phyloP scores from a whole-genome alignment of 2,113 vertebrate genomes.

The Triplophysa rosa region DNA sequence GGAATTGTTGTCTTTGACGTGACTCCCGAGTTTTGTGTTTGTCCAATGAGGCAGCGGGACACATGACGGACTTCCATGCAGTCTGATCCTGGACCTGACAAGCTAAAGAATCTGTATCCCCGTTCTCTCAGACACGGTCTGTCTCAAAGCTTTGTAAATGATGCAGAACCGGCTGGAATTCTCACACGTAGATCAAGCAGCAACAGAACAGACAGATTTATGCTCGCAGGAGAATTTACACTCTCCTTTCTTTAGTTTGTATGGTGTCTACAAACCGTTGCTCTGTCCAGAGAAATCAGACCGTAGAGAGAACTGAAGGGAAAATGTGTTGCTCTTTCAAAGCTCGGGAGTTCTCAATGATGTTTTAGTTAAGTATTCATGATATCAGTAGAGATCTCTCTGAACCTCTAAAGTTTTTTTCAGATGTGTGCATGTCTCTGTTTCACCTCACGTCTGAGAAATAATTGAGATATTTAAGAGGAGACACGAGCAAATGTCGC shows the following conservation, averaged over 20 bases:
- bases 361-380: too few relatives aligned
- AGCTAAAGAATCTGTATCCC: constrained; percentile 31
- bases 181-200: constrained; percentile 8
- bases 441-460: too few relatives aligned
- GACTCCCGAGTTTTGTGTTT: constrained; percentile 48
- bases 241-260: neutral
- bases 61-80: constrained; percentile 38
- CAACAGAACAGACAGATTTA: constrained; percentile 12
- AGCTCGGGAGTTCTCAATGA: too few relatives aligned
- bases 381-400: too few relatives aligned
- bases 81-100: constrained; percentile 15
- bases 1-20: constrained; percentile 54
- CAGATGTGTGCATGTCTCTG: too few relatives aligned
- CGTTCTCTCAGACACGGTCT: neutral
- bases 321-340: too few relatives aligned
- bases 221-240: neutral
- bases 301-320: too few relatives aligned
- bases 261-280: neutral
- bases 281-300: neutral
- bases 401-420: too few relatives aligned
- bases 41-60: constrained; percentile 48
- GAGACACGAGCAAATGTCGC: too few relatives aligned
- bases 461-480: too few relatives aligned
- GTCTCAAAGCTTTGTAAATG: constrained; percentile 12
- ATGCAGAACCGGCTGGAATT: constrained; percentile 36